Evolutionary conservation across 2,888 invertebrate genomes (phyloP).

Genomic region (Melanostoma mellinum): DNA sequence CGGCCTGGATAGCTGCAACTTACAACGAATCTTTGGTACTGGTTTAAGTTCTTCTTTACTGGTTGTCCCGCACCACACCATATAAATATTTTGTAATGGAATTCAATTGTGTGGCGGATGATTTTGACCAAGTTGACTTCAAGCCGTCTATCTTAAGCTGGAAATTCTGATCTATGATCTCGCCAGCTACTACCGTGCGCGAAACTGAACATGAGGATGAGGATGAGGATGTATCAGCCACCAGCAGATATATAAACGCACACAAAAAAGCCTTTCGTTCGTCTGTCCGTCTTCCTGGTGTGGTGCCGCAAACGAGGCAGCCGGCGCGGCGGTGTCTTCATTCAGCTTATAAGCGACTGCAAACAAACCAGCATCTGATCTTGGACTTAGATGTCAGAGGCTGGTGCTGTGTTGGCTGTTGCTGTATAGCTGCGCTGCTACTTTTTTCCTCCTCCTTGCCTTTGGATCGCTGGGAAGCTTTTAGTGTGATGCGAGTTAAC

Average conservation of each 20-base stretch:
- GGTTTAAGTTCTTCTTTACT: background rate
- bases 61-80: constrained; percentile 18
- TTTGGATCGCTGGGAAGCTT: constrained; percentile 61
- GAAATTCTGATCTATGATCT: constrained; percentile 72
- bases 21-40: background rate
- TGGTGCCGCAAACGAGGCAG: constrained; percentile 12
- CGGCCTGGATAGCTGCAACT: constrained; percentile 43
- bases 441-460: constrained; percentile 51
- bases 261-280: constrained; percentile 37
- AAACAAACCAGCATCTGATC: constrained; percentile 68
- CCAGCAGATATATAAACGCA: constrained; percentile 56
- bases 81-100: constrained; percentile 70
- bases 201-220: constrained; percentile 30
- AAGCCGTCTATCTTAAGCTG: constrained; percentile 66
- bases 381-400: constrained; percentile 62
- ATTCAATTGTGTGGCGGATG: constrained; percentile 72
- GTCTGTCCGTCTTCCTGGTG: constrained; percentile 41
- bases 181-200: constrained; percentile 67
- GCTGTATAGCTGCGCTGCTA: constrained; percentile 5
- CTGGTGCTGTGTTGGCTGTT: constrained; percentile 54
- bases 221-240: constrained; percentile 47
- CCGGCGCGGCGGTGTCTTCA: constrained; percentile 28
- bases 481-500: constrained; percentile 72
- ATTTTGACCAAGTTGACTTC: constrained; percentile 70
- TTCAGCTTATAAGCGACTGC: constrained; percentile 19